A percentile compares a stretch with the other conserved stretches of the same genome.
Conservation (phyloP, 2,113 vertebrate genomes). For the Rhagologus leucostigma region DNA sequence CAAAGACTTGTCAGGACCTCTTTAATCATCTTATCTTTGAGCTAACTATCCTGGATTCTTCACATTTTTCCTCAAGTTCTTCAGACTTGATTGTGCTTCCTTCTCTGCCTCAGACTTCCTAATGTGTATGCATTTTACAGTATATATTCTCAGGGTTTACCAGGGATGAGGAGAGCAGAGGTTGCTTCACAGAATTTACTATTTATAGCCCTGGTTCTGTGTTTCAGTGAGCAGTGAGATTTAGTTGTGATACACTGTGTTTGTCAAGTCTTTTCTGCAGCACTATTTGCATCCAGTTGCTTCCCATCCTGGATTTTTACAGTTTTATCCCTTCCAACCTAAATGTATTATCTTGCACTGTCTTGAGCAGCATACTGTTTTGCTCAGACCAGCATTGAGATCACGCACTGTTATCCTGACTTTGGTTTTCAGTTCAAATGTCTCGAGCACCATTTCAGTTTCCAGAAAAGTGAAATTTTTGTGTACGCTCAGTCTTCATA, state of each 20-base stretch:
- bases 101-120: background rate
- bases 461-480: background rate
- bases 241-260: background rate
- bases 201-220: background rate
- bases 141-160: background rate
- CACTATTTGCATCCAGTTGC: background rate
- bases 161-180: background rate
- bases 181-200: background rate
- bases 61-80: background rate
- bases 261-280: background rate
- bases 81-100: background rate
- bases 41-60: background rate
- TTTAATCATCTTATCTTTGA: background rate
- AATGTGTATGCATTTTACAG: background rate
- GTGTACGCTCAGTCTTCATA: background rate
- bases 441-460: background rate
- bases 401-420: background rate
- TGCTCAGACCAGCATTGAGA: background rate
- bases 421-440: background rate
- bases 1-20: background rate
- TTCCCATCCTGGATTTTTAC: background rate
- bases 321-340: background rate
- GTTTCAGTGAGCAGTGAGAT: background rate
- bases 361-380: background rate
- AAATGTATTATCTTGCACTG: rapidly evolving